phyloP scores from a whole-genome alignment of 2,113 vertebrate species.

The Syngnathus scovelli region DNA sequence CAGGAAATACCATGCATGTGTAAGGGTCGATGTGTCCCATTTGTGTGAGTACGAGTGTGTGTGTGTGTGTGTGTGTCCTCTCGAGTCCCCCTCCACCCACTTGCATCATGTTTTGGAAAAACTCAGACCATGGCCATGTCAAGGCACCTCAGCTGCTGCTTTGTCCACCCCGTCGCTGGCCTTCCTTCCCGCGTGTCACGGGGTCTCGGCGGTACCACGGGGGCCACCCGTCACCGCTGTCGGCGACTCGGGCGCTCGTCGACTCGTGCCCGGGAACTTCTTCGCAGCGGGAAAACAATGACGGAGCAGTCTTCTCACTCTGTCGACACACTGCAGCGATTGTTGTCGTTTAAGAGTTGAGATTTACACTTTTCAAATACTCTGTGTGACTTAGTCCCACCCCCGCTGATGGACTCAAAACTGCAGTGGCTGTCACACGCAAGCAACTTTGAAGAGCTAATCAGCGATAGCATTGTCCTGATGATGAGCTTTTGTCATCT shows the following conservation, averaged over 20 bases:
- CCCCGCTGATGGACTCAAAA: too few species aligned
- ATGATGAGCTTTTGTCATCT: background rate
- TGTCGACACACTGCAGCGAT: background rate
- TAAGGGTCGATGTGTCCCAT: conserved; percentile 33
- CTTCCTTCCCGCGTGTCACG: conserved; percentile 13
- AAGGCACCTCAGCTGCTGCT: background rate
- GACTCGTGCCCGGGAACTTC: background rate
- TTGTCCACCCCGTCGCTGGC: conserved; percentile 18
- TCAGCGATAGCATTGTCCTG: background rate
- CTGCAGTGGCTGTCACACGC: too few species aligned
- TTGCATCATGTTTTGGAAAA: conserved; percentile 16
- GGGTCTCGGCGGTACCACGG: too few species aligned
- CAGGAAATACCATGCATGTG: conserved; percentile 83
- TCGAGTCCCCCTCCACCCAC: conserved; percentile 23
- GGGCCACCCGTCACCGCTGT: too few species aligned
- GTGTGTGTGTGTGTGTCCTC: conserved; percentile 35
- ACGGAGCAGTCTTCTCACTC: background rate
- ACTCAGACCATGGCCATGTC: too few species aligned
- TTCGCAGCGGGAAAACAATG: background rate
- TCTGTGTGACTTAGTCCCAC: too few species aligned
- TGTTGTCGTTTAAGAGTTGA: background rate
- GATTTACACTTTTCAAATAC: too few species aligned
- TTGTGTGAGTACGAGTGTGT: conserved; percentile 2
- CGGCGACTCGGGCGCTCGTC: conserved; percentile 10
- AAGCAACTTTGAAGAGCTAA: too few species aligned